Percentiles rank a stretch among this genome's conserved stretches.
These are phyloP conservation scores for Hippotragus niger DNA, from an alignment of 2,113 vertebrate genomes.

Conservation along the genomic window DNA sequence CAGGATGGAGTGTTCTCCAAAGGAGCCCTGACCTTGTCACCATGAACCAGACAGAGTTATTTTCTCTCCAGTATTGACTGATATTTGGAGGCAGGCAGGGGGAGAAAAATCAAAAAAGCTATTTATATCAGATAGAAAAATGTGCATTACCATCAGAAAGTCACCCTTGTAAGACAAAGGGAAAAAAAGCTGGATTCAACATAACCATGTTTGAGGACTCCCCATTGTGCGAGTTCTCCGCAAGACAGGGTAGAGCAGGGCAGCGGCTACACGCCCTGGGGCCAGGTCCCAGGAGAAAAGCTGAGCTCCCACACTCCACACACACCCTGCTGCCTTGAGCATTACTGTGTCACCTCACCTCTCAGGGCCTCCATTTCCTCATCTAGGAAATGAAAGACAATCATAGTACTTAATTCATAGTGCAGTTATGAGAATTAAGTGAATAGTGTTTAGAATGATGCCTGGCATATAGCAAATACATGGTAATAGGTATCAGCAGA, in stretches of 20 bases:
- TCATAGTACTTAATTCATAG: neutral
- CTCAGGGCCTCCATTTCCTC: neutral
- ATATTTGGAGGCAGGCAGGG: conserved; percentile 18
- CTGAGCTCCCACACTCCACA: rapidly evolving
- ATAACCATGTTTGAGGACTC: neutral
- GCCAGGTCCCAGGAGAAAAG: neutral
- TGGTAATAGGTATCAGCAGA: neutral
- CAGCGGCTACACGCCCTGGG: rapidly evolving
- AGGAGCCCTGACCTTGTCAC: conserved; percentile 70
- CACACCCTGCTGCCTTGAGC: rapidly evolving
- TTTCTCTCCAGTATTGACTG: conserved; percentile 53
- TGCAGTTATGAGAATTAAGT: neutral
- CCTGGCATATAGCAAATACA: rapidly evolving
- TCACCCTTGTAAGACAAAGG: neutral
- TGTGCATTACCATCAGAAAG: conserved; percentile 5
- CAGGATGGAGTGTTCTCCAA: neutral
- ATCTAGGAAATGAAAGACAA: neutral
- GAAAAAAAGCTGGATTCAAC: neutral
- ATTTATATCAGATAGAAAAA: conserved; percentile 60
- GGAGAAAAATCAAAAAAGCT: conserved; percentile 39
- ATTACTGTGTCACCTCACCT: neutral
- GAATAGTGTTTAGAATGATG: neutral
- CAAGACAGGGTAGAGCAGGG: neutral
- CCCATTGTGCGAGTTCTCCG: neutral
- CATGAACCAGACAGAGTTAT: conserved; percentile 40